phyloP scores from a whole-genome alignment of 2,888 invertebrate species.

The Troides aeacus region DNA sequence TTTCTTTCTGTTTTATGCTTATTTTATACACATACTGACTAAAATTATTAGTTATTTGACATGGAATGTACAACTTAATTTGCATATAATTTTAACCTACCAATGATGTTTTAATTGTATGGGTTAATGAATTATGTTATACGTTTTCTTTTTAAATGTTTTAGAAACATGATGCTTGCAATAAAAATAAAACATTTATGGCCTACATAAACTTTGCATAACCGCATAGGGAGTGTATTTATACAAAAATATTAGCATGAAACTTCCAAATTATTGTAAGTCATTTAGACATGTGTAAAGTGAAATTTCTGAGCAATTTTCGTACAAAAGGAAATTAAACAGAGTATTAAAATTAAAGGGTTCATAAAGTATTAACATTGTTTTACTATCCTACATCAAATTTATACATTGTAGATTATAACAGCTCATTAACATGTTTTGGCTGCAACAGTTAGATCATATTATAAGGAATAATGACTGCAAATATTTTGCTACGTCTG shows the following conservation, averaged over 20 bases:
- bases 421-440: too few relatives aligned
- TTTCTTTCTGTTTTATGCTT: conserved; percentile 11
- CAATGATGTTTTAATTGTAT: conserved; percentile 2
- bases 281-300: conserved; percentile 20
- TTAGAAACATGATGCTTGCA: conserved; percentile 15
- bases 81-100: conserved; percentile 8
- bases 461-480: too few relatives aligned
- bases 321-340: conserved; percentile 49
- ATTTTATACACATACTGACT: not conserved
- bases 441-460: too few relatives aligned
- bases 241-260: not conserved
- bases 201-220: conserved; percentile 15
- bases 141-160: not conserved
- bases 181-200: conserved; percentile 5
- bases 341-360: conserved; percentile 73
- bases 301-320: conserved; percentile 35
- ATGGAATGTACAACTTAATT: not conserved
- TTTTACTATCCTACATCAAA: conserved; percentile 44
- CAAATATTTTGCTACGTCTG: too few relatives aligned
- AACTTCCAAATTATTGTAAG: not conserved
- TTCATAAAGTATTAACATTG: conserved; percentile 49
- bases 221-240: not conserved
- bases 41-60: conserved; percentile 1
- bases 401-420: too few relatives aligned
- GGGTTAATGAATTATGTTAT: conserved; percentile 1